These are phyloP conservation scores for Mobula hypostoma DNA, from an alignment of 2,113 vertebrate genomes.

Conservation along the genomic window DNA sequence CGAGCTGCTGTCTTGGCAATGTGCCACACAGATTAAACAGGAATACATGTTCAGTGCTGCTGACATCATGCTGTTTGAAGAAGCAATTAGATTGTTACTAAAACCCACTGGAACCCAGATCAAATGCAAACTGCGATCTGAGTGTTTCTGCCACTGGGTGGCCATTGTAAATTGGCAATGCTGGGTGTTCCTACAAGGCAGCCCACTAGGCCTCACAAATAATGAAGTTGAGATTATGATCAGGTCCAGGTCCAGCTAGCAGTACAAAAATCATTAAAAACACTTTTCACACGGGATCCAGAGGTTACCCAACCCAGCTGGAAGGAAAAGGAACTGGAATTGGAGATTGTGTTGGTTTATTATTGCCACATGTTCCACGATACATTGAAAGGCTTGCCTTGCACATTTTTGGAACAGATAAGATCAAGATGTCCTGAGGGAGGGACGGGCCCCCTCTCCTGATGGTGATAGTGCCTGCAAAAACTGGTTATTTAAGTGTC, in stretches of 20 bases:
- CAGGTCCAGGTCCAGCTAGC: neutral
- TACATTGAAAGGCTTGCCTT: too few species aligned
- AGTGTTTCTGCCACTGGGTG: neutral
- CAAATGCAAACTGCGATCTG: neutral
- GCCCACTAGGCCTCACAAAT: neutral
- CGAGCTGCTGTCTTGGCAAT: neutral
- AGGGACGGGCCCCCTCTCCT: neutral
- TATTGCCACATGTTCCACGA: too few species aligned
- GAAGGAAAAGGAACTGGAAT: neutral
- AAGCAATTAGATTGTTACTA: conserved; percentile 1
- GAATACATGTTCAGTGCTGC: conserved; percentile 5
- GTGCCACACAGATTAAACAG: neutral
- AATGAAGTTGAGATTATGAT: neutral
- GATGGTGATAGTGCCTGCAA: neutral
- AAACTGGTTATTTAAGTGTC: too few species aligned
- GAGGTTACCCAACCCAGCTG: neutral
- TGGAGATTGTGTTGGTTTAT: too few species aligned
- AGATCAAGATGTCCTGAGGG: too few species aligned
- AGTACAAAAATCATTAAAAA: neutral
- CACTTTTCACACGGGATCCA: neutral
- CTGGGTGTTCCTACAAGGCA: neutral
- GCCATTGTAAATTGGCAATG: neutral
- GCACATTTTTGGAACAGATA: too few species aligned
- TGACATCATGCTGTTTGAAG: conserved; percentile 7
- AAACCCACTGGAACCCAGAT: neutral